Evolutionary conservation across 2,888 invertebrate species (phyloP), one percentile per base, ranked within the genome.

Genomic region (Baronia brevicornis): DNA sequence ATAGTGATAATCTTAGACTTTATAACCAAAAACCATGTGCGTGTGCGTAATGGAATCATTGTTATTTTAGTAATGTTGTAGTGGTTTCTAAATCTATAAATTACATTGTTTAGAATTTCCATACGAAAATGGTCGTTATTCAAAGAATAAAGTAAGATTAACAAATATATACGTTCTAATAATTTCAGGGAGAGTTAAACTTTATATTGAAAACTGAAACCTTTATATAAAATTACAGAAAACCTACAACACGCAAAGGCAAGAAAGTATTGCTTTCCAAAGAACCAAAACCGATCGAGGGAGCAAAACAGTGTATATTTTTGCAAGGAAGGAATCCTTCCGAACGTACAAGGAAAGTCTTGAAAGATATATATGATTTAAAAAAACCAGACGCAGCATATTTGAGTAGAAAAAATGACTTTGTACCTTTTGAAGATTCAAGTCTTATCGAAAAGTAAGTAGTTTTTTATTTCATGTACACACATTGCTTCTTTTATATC

Each of bases 381-480:
- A 97, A 95, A 63, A 96, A 96, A 58, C 96, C 96, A 4, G 88
- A 95, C 54, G 91, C 91, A 0, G 88, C 89, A 4, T 89, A 91
- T 47, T 72, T 95, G 19, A 87, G 85, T 10, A 88, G 92, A 38
- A 96, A 94, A 64, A 95, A 98, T 84, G 94, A 95, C 44, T 89
- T 96, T 39, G 88, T 94, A 8, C 95, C 98, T 0, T 98, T 99
- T 74, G 98, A 98, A 79, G 93, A 98, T 79, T 85, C 90, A 0
- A 89, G 92, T 1, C 90, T 93, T 2, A 80, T 98, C 43, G 94
- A 95, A 73, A 87, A 87, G 88, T 89, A 72, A 73, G 85, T 67
- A n/a, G 1, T 11, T 26, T 14, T 18, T 2, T 22, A 7, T 10
- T 18, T 24, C 26, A 15, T 15, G 12, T 8, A 6, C 21, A 13